Conservation (phyloP, 2,888 invertebrate genomes). For the Ophion ventricosus region DNA sequence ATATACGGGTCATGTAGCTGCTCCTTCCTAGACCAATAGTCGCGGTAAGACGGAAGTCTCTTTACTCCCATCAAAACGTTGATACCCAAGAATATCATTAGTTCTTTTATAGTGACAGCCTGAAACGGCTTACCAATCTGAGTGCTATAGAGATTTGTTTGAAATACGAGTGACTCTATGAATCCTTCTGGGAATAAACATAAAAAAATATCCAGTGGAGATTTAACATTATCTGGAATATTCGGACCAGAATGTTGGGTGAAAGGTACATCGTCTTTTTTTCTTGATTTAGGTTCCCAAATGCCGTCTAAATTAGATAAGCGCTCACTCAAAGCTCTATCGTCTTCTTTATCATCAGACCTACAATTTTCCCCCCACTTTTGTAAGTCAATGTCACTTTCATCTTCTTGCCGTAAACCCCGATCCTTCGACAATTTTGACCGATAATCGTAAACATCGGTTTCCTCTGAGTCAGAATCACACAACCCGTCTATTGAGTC, state of each 20-base stretch:
- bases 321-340: constrained; percentile 36
- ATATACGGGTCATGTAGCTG: constrained; percentile 4
- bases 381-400: constrained; percentile 9
- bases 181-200: constrained; percentile 63
- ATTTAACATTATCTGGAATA: constrained; percentile 24
- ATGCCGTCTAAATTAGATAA: constrained; percentile 40
- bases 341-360: constrained; percentile 29
- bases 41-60: constrained; percentile 28
- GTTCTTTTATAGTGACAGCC: constrained; percentile 22
- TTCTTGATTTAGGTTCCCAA: constrained; percentile 34
- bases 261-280: constrained; percentile 1
- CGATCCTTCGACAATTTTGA: constrained; percentile 19
- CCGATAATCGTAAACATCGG: constrained; percentile 16
- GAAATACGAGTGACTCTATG: constrained; percentile 64
- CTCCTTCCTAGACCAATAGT: constrained; percentile 24
- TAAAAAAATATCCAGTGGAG: constrained; percentile 61
- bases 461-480: constrained; percentile 13
- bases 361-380: constrained; percentile 9
- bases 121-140: constrained; percentile 21
- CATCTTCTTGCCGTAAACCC: constrained; percentile 1
- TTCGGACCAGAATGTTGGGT: constrained; percentile 29
- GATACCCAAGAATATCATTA: constrained; percentile 29
- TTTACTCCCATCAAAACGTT: constrained; percentile 37
- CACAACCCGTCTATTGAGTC: constrained; percentile 11
- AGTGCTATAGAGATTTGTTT: constrained; percentile 67